Conservation (phyloP, 2,888 invertebrate genomes). For the Petrolisthes manimaculis region DNA sequence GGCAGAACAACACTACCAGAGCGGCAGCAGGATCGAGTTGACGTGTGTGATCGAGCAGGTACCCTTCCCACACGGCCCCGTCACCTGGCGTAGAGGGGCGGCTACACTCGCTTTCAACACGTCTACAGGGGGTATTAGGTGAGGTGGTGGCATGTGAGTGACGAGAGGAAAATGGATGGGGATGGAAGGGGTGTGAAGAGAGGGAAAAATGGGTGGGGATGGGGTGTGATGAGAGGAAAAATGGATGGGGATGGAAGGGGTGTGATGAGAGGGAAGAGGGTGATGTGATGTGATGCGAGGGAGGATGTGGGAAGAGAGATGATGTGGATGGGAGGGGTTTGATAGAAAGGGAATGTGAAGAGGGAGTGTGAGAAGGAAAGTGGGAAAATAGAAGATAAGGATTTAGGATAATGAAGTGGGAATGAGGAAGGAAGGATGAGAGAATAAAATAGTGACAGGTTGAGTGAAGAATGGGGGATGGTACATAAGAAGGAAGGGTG, state of each 20-base stretch:
- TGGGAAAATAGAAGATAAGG: neutral
- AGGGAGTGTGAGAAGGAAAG: neutral
- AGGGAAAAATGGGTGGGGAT: neutral
- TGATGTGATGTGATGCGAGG: neutral
- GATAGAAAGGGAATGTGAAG: neutral
- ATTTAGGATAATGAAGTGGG: neutral
- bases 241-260: neutral
- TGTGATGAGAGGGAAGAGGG: neutral
- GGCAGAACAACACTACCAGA: slow-evolving; percentile 85
- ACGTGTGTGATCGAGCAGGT: slow-evolving; percentile 85
- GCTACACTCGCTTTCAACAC: slow-evolving; percentile 83
- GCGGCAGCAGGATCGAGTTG: slow-evolving; percentile 85
- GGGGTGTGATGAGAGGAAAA: neutral
- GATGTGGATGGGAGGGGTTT: neutral
- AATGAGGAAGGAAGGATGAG: neutral
- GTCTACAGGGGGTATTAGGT: slow-evolving; percentile 85
- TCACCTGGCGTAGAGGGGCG: slow-evolving; percentile 83
- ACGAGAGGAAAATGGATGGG: neutral
- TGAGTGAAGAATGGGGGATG: neutral
- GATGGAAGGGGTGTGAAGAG: neutral
- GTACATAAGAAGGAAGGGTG: neutral
- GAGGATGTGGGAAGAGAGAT: neutral
- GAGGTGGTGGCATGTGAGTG: slow-evolving; percentile 67
- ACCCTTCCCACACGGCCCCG: slow-evolving; percentile 81
- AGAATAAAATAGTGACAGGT: neutral